Evolutionary conservation across 2,797 vertebrate genomes (phyloP).

Genomic region (Acanthurus leucopareius): DNA sequence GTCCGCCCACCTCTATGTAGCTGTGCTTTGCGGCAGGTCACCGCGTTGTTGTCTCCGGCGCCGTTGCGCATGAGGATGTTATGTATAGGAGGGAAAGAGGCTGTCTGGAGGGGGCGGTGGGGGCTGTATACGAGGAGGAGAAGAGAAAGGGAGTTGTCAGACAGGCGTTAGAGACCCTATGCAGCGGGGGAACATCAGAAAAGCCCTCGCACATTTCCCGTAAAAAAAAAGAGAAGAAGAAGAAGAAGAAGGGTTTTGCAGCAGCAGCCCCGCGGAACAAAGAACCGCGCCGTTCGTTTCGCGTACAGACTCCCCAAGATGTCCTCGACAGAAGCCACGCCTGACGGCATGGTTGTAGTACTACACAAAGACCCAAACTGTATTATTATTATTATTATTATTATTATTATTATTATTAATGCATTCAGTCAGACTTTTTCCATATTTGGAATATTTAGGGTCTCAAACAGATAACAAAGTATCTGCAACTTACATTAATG

Average conservation of each 20-base stretch:
- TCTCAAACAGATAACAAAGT: conserved; percentile 42
- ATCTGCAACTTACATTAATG: conserved; percentile 40
- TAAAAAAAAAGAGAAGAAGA: conserved; percentile 17
- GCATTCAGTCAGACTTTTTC: not conserved
- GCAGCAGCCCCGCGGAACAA: conserved; percentile 80
- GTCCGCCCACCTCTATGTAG: conserved; percentile 80
- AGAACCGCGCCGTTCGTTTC: conserved; percentile 77
- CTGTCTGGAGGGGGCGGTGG: conserved; percentile 56
- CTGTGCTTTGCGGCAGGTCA: conserved; percentile 85
- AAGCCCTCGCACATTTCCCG: conserved; percentile 71
- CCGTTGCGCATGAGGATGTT: conserved; percentile 83
- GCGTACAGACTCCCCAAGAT: conserved; percentile 76
- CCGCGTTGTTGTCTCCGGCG: conserved; percentile 80
- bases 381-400: conserved; percentile 14
- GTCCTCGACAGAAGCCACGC: conserved; percentile 82
- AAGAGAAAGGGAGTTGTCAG: conserved; percentile 82
- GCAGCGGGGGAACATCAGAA: conserved; percentile 74
- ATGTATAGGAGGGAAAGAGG: conserved; percentile 72
- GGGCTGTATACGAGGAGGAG: conserved; percentile 54
- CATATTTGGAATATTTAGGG: not conserved
- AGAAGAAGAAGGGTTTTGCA: conserved; percentile 51
- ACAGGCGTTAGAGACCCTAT: conserved; percentile 83
- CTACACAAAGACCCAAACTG: conserved; percentile 67
- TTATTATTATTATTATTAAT: not conserved
- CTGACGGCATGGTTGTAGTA: conserved; percentile 74